These are phyloP conservation scores for Belgica antarctica DNA, from an alignment of 2,888 invertebrate species.

Conservation along the genomic window DNA sequence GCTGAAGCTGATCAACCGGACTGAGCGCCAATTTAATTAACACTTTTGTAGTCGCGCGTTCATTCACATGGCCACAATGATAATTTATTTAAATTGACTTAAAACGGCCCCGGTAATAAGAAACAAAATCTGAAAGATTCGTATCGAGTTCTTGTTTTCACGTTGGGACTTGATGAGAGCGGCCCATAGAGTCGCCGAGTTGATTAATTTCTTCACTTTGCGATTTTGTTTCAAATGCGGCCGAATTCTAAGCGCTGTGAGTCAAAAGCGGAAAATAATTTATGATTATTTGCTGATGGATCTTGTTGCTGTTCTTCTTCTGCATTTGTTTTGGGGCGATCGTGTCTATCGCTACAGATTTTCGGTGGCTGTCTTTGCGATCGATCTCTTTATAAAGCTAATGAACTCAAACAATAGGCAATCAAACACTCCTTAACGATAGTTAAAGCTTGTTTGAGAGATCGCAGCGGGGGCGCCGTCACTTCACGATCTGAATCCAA, in stretches of 20 bases:
- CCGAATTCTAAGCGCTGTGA: background rate
- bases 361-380: no score
- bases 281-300: constrained; percentile 33
- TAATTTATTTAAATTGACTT: constrained; percentile 35
- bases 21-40: constrained; percentile 37
- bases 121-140: constrained; percentile 20
- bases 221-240: constrained; percentile 20
- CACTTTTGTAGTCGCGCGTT: constrained; percentile 20
- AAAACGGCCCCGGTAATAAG: background rate
- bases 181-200: constrained; percentile 10
- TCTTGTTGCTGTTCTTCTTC: background rate
- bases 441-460: background rate
- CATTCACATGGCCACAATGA: background rate
- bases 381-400: no score
- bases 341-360: background rate
- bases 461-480: constrained; percentile 12
- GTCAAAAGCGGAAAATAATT: constrained; percentile 5
- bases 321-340: constrained; percentile 22
- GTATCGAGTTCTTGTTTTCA: background rate
- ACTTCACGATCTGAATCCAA: background rate
- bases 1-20: background rate
- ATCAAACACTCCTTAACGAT: constrained; percentile 14
- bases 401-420: constrained; percentile 25
- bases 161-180: background rate
- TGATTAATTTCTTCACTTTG: constrained; percentile 35